Evolutionary conservation across 2,888 invertebrate species (phyloP).

Genomic region (Drosophila aldrichi): DNA sequence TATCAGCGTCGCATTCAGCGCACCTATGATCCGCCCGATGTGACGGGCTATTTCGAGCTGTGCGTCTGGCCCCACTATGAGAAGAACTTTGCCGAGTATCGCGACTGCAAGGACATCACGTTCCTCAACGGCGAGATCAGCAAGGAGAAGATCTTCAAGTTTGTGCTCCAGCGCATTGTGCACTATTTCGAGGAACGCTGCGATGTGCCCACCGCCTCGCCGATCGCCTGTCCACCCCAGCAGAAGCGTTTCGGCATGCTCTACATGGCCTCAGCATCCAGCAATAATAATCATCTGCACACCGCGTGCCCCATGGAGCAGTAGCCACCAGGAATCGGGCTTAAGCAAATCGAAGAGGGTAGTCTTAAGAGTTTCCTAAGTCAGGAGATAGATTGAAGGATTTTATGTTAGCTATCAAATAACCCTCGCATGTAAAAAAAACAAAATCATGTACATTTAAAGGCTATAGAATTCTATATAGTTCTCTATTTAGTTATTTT

Average conservation of each 20-base stretch:
- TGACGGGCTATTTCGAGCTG: constrained; percentile 93
- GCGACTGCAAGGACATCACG: constrained; percentile 83
- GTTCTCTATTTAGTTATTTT: constrained; percentile 11
- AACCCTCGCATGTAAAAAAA: constrained; percentile 19
- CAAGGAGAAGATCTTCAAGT: constrained; percentile 84
- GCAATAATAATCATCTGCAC: constrained; percentile 55
- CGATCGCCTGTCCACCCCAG: constrained; percentile 74
- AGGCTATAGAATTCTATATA: constrained; percentile 11
- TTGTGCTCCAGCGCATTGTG: constrained; percentile 80
- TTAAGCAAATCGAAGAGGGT: not conserved
- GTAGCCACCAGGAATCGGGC: constrained; percentile 38
- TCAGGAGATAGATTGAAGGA: too few relatives aligned
- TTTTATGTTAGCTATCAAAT: not conserved
- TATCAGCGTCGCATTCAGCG: constrained; percentile 87
- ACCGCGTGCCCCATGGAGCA: constrained; percentile 83
- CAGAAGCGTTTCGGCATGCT: constrained; percentile 73
- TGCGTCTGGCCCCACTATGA: constrained; percentile 96
- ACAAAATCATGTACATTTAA: constrained; percentile 32
- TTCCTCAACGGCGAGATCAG: constrained; percentile 83
- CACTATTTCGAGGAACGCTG: constrained; percentile 82
- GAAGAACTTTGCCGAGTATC: constrained; percentile 86
- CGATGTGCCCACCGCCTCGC: constrained; percentile 60
- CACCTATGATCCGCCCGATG: constrained; percentile 94
- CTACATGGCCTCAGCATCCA: constrained; percentile 39
- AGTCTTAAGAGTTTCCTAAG: not conserved